Conservation (phyloP, 2,888 invertebrate genomes). For the Parelbella ahira region DNA sequence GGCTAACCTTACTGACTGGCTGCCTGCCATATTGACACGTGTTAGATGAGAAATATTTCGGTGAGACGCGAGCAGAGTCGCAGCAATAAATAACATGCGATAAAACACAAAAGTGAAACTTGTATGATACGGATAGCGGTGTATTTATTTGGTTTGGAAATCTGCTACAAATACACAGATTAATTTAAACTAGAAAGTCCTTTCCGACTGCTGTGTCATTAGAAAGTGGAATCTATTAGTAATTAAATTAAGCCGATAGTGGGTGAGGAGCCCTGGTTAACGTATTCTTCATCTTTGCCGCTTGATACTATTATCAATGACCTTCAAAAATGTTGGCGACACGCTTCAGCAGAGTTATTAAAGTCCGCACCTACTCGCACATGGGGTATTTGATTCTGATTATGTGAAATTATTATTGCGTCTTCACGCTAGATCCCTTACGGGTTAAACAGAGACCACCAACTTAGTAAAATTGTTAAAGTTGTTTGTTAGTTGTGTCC, state of each 20-base stretch:
- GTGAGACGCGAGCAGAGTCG: background rate
- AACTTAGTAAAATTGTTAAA: too few species aligned
- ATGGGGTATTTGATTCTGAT: too few species aligned
- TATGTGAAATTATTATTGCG: too few species aligned
- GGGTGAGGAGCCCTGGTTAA: background rate
- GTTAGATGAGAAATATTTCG: too few species aligned
- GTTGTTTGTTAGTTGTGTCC: too few species aligned
- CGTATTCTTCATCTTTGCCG: background rate
- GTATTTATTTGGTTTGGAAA: constrained; percentile 16
- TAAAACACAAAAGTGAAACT: background rate
- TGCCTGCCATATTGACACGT: too few species aligned
- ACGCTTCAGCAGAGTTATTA: too few species aligned
- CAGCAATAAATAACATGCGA: background rate
- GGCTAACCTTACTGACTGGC: too few species aligned
- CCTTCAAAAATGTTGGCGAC: background rate
- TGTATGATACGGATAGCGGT: too few species aligned
- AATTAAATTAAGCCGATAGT: constrained; percentile 6
- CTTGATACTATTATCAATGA: background rate
- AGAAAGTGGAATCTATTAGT: constrained; percentile 16
- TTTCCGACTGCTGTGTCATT: background rate
- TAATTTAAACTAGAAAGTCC: constrained; percentile 21
- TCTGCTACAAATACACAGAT: constrained; percentile 15
- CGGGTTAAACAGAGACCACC: too few species aligned
- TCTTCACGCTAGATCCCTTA: too few species aligned
- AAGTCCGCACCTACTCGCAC: too few species aligned